phyloP scores from a whole-genome alignment of 2,888 invertebrate species.

The Ischnus inquisitorius region DNA sequence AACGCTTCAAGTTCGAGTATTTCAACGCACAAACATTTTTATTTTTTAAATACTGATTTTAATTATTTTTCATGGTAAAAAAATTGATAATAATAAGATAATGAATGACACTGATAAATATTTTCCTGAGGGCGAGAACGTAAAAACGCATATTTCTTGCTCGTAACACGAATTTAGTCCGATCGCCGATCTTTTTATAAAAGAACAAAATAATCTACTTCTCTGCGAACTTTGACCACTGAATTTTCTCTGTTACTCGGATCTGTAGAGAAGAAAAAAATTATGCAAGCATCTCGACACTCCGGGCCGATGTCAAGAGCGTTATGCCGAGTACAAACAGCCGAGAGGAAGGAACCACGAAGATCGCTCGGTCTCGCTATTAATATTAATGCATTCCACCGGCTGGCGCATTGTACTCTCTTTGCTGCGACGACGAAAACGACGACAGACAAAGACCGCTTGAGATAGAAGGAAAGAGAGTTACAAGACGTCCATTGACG shows the following conservation, averaged over 20 bases:
- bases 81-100: too few species aligned
- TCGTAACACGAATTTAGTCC: too few species aligned
- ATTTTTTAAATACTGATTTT: too few species aligned
- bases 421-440: slow-evolving; percentile 68
- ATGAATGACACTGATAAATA: too few species aligned
- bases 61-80: too few species aligned
- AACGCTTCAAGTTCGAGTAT: slow-evolving; percentile 72
- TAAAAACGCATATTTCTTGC: too few species aligned
- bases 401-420: slow-evolving; percentile 78
- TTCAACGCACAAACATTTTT: too few species aligned
- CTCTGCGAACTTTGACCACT: too few species aligned
- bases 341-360: slow-evolving; percentile 56
- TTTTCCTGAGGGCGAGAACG: too few species aligned
- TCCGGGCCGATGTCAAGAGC: background rate
- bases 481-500: slow-evolving; percentile 52
- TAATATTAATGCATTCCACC: slow-evolving; percentile 82
- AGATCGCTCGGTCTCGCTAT: slow-evolving; percentile 73
- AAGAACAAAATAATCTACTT: too few species aligned
- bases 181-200: too few species aligned
- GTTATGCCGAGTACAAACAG: slow-evolving; percentile 26
- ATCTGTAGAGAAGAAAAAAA: background rate
- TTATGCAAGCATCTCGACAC: background rate
- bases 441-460: slow-evolving; percentile 37
- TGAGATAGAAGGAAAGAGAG: slow-evolving; percentile 23
- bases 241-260: too few species aligned